phyloP scores from a whole-genome alignment of 2,888 invertebrate genomes.

The Synergus japonicus region DNA sequence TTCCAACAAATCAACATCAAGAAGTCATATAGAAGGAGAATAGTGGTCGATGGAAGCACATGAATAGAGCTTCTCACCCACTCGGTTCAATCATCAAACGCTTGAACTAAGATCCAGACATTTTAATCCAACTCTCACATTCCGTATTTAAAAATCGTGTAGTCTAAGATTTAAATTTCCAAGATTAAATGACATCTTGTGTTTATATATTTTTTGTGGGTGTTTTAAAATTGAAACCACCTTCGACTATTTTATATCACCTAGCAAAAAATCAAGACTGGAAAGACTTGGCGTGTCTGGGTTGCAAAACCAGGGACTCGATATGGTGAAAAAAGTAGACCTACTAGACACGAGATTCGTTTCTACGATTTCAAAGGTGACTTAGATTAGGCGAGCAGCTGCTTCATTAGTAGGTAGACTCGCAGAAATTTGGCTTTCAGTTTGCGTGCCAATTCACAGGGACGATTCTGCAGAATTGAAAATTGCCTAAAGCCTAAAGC shows the following conservation, averaged over 20 bases:
- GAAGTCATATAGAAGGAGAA: not conserved
- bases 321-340: not conserved
- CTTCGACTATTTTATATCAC: not conserved
- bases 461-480: conserved; percentile 53
- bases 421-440: conserved; percentile 46
- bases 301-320: not conserved
- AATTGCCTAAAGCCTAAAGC: conserved; percentile 48
- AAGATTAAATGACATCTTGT: not conserved
- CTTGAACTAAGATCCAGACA: not conserved
- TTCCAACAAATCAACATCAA: conserved; percentile 33
- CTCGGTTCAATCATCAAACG: not conserved
- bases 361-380: conserved; percentile 53
- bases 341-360: conserved; percentile 51
- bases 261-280: not conserved
- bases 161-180: not conserved
- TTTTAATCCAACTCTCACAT: not conserved
- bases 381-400: conserved; percentile 63
- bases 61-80: not conserved
- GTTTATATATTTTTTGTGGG: not conserved
- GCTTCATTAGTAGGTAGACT: conserved; percentile 59
- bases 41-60: conserved; percentile 9
- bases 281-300: conserved; percentile 2
- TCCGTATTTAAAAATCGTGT: not conserved
- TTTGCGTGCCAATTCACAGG: conserved; percentile 49
- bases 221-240: not conserved